Evolutionary conservation across 2,797 vertebrate species (phyloP).

Genomic region (Eospalax fontanierii): DNA sequence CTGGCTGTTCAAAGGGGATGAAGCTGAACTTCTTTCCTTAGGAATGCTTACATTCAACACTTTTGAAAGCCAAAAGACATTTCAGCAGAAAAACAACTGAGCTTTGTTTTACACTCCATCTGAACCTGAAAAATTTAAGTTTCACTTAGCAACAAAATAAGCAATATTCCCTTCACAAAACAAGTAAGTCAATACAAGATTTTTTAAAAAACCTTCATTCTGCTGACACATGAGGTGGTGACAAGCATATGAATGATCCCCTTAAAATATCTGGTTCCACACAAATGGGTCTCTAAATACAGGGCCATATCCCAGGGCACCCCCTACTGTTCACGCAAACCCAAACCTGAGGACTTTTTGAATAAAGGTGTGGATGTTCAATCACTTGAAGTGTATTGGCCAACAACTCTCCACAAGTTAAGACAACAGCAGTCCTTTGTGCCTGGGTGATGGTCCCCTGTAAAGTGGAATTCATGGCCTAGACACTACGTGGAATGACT

Average conservation of each 20-base stretch:
- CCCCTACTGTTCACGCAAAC: background rate
- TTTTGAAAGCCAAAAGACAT: background rate
- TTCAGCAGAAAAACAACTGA: background rate
- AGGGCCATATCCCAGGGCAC: background rate
- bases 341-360: background rate
- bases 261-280: background rate
- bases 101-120: background rate
- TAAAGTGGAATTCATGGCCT: background rate
- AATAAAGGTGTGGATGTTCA: background rate
- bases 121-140: conserved; percentile 18
- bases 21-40: conserved; percentile 39
- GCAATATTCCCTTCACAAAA: background rate
- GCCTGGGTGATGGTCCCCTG: background rate
- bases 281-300: background rate
- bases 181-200: background rate
- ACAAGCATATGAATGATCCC: background rate
- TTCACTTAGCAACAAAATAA: conserved; percentile 46
- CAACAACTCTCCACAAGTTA: background rate
- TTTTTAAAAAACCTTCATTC: background rate
- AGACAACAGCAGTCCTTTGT: background rate
- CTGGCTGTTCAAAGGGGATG: background rate
- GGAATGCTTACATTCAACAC: background rate
- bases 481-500: background rate
- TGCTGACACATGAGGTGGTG: background rate
- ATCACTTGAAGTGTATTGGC: background rate